Conservation (phyloP, 2,797 vertebrate genomes). For the Takifugu rubripes region DNA sequence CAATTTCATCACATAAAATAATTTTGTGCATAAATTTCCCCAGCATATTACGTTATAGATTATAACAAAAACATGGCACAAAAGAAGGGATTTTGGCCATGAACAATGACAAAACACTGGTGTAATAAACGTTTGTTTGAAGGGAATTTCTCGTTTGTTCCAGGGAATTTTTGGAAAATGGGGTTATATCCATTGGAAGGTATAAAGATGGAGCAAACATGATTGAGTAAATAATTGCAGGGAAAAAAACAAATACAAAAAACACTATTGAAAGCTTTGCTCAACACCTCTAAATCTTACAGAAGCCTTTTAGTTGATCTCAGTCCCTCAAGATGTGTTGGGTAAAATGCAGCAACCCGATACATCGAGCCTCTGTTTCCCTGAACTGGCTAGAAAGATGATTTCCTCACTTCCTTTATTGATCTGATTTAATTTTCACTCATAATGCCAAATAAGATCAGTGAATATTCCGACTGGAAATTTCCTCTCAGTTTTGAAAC, state of each 20-base stretch:
- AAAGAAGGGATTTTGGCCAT: too few relatives aligned
- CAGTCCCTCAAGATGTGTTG: constrained; percentile 7
- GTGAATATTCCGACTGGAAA: constrained; percentile 1
- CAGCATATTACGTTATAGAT: too few relatives aligned
- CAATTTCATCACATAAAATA: too few relatives aligned
- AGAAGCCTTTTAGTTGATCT: constrained; percentile 22
- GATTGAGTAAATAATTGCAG: too few relatives aligned
- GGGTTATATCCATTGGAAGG: too few relatives aligned
- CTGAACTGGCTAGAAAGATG: constrained; percentile 23
- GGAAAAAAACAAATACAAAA: not conserved
- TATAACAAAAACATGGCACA: too few relatives aligned
- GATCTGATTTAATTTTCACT: constrained; percentile 7
- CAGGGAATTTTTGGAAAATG: too few relatives aligned
- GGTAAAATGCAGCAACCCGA: constrained; percentile 28
- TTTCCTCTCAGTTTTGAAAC: not conserved
- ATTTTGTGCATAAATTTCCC: too few relatives aligned
- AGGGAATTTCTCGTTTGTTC: too few relatives aligned
- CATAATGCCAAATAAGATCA: constrained; percentile 21
- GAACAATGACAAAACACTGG: too few relatives aligned
- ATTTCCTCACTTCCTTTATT: constrained; percentile 35
- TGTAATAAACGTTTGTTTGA: too few relatives aligned
- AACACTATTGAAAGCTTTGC: not conserved
- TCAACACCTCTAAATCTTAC: not conserved
- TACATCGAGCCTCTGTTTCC: not conserved
- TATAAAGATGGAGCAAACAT: too few relatives aligned